These are phyloP conservation scores for Acyrthosiphon pisum DNA, from an alignment of 1,140 invertebrate genomes.

Conservation along the genomic window DNA sequence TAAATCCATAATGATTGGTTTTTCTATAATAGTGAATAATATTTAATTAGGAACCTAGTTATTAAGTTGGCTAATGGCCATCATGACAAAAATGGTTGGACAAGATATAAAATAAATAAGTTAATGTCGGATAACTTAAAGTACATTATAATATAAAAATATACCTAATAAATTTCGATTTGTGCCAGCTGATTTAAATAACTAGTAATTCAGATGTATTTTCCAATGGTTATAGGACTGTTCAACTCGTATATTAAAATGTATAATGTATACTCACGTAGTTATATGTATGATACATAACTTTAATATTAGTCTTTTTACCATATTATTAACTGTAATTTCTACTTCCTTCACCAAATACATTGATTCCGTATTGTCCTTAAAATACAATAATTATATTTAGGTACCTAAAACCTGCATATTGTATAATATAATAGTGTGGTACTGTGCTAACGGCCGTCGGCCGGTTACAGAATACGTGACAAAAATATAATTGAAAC, in stretches of 20 bases:
- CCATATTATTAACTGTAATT: neutral
- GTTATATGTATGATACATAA: too few relatives aligned
- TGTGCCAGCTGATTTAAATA: too few relatives aligned
- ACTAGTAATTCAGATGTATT: too few relatives aligned
- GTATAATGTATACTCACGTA: too few relatives aligned
- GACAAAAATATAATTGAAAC: neutral
- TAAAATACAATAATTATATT: neutral
- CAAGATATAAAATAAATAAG: neutral
- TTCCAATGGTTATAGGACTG: too few relatives aligned
- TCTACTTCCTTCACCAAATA: neutral
- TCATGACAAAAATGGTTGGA: neutral
- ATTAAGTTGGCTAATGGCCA: neutral
- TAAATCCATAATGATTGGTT: neutral
- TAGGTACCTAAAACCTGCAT: neutral
- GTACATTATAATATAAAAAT: neutral
- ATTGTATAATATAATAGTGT: neutral
- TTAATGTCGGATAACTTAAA: neutral
- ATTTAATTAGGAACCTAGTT: neutral
- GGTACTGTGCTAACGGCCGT: too few relatives aligned
- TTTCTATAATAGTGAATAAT: neutral
- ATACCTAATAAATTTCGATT: neutral
- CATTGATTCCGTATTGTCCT: neutral
- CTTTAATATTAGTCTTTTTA: neutral
- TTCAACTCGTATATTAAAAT: too few relatives aligned
- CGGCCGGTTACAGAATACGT: neutral